Evolutionary conservation across 2,797 vertebrate species (phyloP).

Genomic region (Kryptopterus vitreolus): DNA sequence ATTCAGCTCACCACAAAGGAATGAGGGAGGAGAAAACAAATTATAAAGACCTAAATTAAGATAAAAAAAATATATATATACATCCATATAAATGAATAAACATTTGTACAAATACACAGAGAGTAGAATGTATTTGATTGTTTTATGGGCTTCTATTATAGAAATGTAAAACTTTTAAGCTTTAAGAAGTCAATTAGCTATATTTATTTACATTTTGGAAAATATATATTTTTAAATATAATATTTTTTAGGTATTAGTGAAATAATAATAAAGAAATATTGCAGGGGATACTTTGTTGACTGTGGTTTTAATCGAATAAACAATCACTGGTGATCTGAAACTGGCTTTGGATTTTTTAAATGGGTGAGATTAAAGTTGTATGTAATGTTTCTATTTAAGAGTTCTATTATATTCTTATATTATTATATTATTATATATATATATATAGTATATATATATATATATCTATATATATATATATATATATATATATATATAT

Average conservation of each 20-base stretch:
- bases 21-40: neutral
- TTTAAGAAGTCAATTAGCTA: neutral
- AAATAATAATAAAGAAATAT: neutral
- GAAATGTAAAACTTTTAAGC: neutral
- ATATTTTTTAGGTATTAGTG: neutral
- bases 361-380: neutral
- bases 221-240: neutral
- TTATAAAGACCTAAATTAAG: neutral
- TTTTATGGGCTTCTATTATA: neutral
- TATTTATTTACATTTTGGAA: neutral
- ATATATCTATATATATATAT: no score
- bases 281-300: neutral
- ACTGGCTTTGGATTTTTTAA: neutral
- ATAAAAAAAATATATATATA: slow-evolving; percentile 1
- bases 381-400: neutral
- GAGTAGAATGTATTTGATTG: neutral
- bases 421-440: no score
- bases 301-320: neutral
- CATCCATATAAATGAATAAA: neutral
- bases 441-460: no score
- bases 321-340: neutral
- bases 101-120: neutral
- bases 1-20: slow-evolving; percentile 28
- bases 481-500: no score
- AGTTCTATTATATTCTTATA: no score